Evolutionary conservation across 2,797 vertebrate species (phyloP).

Genomic region (Crypturellus tataupa): DNA sequence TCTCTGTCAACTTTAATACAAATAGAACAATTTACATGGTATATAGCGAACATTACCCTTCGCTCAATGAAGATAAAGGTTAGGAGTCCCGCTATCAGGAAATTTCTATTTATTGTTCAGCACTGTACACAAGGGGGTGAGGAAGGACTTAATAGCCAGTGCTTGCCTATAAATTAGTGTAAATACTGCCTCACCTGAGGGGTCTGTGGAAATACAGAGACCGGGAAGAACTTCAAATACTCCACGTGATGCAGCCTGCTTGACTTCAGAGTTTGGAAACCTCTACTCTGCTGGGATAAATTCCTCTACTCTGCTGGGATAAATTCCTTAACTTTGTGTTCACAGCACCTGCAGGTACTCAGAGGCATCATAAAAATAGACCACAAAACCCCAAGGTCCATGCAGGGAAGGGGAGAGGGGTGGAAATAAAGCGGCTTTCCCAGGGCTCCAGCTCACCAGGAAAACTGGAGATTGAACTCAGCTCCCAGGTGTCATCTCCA

Average conservation of each 20-base stretch:
- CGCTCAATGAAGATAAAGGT: slow-evolving; percentile 76
- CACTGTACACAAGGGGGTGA: slow-evolving; percentile 69
- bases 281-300: neutral
- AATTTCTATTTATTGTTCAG: slow-evolving; percentile 73
- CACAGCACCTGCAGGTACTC: neutral
- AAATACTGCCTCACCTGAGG: slow-evolving; percentile 57
- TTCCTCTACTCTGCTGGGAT: neutral
- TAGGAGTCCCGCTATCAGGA: slow-evolving; percentile 69
- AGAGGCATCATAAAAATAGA: fast-evolving
- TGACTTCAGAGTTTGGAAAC: neutral
- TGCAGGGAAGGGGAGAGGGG: neutral
- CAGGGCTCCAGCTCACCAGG: fast-evolving
- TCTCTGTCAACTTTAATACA: slow-evolving; percentile 73
- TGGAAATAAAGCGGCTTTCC: neutral
- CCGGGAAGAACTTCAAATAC: slow-evolving; percentile 25
- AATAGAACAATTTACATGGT: slow-evolving; percentile 76
- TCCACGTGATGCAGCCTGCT: neutral
- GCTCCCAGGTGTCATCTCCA: fast-evolving
- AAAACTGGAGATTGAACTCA: neutral
- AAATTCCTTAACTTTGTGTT: neutral
- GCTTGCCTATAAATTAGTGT: slow-evolving; percentile 73
- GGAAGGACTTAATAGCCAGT: slow-evolving; percentile 71
- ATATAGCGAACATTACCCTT: slow-evolving; percentile 64
- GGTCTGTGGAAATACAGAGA: slow-evolving; percentile 38
- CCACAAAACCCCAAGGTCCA: fast-evolving